phyloP scores from a whole-genome alignment of 2,888 invertebrate species.

The Cotesia congregata region DNA sequence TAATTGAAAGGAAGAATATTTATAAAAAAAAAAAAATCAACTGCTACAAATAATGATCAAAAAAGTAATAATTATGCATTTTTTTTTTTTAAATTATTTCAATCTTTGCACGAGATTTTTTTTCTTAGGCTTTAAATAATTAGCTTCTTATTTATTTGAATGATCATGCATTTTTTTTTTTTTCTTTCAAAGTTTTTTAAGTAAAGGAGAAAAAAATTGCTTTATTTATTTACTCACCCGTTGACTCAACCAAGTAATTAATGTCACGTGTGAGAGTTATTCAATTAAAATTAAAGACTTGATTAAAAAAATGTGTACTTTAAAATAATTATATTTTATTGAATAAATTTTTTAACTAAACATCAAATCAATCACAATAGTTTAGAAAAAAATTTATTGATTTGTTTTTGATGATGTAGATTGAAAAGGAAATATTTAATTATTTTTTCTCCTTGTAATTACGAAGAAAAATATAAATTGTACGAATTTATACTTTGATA shows the following conservation, averaged over 20 bases:
- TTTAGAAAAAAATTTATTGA: not conserved
- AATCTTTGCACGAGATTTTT: not conserved
- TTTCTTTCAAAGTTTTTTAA: not conserved
- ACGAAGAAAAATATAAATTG: not conserved
- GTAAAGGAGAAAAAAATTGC: not conserved
- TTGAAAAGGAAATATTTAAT: not conserved
- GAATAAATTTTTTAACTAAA: not conserved
- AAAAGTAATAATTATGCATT: not conserved
- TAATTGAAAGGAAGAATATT: not conserved
- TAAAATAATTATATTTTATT: not conserved
- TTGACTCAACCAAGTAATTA: not conserved
- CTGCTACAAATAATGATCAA: not conserved
- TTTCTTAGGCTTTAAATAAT: not conserved
- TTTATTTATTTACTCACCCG: not conserved
- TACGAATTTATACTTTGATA: not conserved
- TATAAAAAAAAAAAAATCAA: not conserved
- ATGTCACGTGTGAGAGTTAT: not conserved
- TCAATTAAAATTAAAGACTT: not conserved
- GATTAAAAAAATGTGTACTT: not conserved
- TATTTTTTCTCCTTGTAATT: not conserved
- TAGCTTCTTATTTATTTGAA: not conserved
- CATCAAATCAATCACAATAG: not conserved
- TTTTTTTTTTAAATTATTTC: not conserved
- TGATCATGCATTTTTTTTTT: not conserved
- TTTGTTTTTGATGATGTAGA: not conserved